Percentiles rank a stretch among this genome's conserved stretches.
Evolutionary conservation across 2,797 vertebrate genomes (phyloP).

Genomic region (Benthosema pterotum): DNA sequence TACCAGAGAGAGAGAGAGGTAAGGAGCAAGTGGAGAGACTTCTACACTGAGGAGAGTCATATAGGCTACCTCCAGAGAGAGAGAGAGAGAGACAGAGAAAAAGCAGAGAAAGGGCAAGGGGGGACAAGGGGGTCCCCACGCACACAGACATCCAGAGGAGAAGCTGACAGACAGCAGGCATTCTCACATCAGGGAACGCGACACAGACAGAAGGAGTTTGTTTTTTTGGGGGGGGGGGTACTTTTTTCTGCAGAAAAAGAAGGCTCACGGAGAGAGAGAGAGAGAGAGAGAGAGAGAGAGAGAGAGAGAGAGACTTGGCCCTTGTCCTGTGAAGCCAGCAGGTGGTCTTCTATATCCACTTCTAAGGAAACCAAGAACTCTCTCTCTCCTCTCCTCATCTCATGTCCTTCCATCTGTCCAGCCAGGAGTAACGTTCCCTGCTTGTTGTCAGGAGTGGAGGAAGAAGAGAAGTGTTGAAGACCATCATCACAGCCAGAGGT

Average conservation of each 20-base stretch:
- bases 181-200: neutral
- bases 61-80: slow-evolving; percentile 11
- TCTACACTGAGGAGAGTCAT: neutral
- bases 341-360: slow-evolving; percentile 12
- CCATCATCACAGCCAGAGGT: neutral
- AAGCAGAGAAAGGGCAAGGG: neutral
- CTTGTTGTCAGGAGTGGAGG: neutral
- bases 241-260: neutral
- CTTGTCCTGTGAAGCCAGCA: slow-evolving; percentile 19
- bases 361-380: neutral
- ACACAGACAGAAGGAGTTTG: neutral
- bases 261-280: no score
- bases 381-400: slow-evolving; percentile 17
- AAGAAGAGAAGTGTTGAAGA: slow-evolving; percentile 3
- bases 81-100: slow-evolving; percentile 2
- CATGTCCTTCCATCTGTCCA: slow-evolving; percentile 21
- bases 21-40: no score
- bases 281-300: neutral
- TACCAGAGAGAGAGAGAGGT: no score
- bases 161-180: neutral
- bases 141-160: neutral
- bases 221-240: neutral
- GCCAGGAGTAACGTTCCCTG: slow-evolving; percentile 16
- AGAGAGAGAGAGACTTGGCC: neutral
- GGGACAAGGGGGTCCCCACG: no score